These are phyloP conservation scores for Aythya baeri DNA, from an alignment of 2,113 vertebrate species.

Conservation along the genomic window DNA sequence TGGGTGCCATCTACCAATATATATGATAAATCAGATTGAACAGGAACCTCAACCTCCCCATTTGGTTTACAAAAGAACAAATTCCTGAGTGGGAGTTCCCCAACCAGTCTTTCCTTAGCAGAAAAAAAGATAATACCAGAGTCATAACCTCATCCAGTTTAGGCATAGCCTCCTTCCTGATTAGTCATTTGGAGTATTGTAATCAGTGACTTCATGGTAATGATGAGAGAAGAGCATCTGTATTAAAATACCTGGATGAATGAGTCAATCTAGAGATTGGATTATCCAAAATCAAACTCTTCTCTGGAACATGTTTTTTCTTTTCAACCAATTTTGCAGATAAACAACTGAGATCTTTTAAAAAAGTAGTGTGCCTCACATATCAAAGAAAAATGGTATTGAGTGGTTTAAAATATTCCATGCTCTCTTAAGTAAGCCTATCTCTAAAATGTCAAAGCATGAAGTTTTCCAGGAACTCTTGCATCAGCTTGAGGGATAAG, in stretches of 20 bases:
- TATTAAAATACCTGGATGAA: neutral
- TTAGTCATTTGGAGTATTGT: slow-evolving; percentile 45
- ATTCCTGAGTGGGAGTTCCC: slow-evolving; percentile 44
- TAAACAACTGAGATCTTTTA: neutral
- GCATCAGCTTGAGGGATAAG: slow-evolving; percentile 47
- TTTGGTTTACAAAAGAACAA: neutral
- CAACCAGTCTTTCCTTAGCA: slow-evolving; percentile 2
- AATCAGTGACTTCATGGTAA: slow-evolving; percentile 1
- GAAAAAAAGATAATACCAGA: slow-evolving; percentile 18
- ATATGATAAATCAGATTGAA: neutral
- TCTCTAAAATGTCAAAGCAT: slow-evolving; percentile 55
- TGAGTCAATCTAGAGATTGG: neutral
- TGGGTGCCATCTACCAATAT: accelerated
- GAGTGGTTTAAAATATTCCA: slow-evolving; percentile 48
- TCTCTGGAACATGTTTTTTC: neutral
- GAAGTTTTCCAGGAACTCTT: slow-evolving; percentile 59
- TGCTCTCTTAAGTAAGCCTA: neutral
- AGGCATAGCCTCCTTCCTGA: slow-evolving; percentile 45
- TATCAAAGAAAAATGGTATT: slow-evolving; percentile 2
- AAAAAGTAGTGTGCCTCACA: neutral
- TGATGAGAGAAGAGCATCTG: neutral
- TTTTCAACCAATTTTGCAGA: neutral
- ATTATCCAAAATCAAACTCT: neutral
- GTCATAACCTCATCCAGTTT: slow-evolving; percentile 39
- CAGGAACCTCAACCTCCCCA: neutral